Base-by-base conservation (phyloP, 2,888 invertebrate genomes). In the Cephus runcator region DNA sequence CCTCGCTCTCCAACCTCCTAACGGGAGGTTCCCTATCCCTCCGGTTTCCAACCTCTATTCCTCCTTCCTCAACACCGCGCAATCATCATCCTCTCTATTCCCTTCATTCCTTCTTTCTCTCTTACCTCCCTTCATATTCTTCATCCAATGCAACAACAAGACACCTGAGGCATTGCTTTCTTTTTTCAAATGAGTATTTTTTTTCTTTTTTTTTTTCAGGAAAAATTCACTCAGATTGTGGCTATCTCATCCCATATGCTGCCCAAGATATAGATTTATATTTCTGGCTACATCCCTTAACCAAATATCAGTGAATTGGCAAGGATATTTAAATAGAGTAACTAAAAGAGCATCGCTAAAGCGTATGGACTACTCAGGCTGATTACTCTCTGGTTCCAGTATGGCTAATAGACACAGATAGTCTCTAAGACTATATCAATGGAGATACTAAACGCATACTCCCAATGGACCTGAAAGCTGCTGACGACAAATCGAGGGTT, bases 401-500 rank as follows among this genome's bases (percentile, higher is more conserved):
- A 56, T 56, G 15, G 56, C 56, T 56, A 56, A 56, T 56, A 56
- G 56, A 56, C 56, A 56, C 56, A 56, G 56, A 56, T 56, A 56
- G 23, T 56, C 56, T 56, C 56, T 56, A 23, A 75, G 30, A 35
- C 30, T 34, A 9, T 31, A 40, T 15, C 30, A 68, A 68, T 33
- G n/a, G 31, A 69, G 30, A 12, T 36, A 30, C 40, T 30, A 9
- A 76, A 12, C 30, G 80, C 75, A 56, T 84, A 89, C 85, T 89
- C 90, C 90, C 90, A 86, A 88, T 88, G 90, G 91, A 85, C 85
- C 86, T 81, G 85, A 87, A 88, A 89, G 90, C 90, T 90, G 91
- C 91, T 91, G 90, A 91, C 89, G 91, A 91, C 91, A 91, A 91
- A 91, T 91, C 89, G 91, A 91, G 91, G 91, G 91, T 91, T 91